A percentile compares a stretch with the other conserved stretches of the same genome.
Conservation (phyloP, 2,797 vertebrate species). For the Paedocypris micromegethes region DNA sequence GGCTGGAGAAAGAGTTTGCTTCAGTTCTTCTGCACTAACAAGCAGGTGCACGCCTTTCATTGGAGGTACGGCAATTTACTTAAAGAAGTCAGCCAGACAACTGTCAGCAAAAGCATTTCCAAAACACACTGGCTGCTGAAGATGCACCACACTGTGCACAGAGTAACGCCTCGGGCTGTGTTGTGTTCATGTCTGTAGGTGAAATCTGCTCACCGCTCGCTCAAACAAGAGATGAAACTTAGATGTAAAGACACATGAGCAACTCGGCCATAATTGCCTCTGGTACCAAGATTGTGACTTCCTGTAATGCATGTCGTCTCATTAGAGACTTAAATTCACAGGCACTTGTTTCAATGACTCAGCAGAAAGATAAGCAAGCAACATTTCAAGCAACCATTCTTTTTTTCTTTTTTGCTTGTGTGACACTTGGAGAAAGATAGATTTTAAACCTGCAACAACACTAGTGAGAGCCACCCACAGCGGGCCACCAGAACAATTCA, state of each 20-base stretch:
- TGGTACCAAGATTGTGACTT: neutral
- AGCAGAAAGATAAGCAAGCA: too few relatives aligned
- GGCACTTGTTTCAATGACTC: too few relatives aligned
- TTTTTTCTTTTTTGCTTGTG: too few relatives aligned
- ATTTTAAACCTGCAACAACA: too few relatives aligned
- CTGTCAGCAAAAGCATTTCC: slow-evolving; percentile 34
- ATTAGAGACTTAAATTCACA: too few relatives aligned
- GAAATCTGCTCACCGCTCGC: slow-evolving; percentile 18
- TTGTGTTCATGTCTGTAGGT: slow-evolving; percentile 24
- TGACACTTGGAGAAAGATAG: too few relatives aligned
- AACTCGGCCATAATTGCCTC: slow-evolving; percentile 16
- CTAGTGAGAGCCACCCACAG: too few relatives aligned
- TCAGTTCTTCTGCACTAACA: slow-evolving; percentile 31
- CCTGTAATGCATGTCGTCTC: neutral
- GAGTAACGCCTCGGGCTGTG: slow-evolving; percentile 20
- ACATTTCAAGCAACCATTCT: too few relatives aligned
- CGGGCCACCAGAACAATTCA: too few relatives aligned
- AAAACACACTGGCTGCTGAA: slow-evolving; percentile 18
- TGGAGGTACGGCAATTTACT: slow-evolving; percentile 22
- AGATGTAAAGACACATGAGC: slow-evolving; percentile 15
- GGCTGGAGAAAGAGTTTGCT: neutral
- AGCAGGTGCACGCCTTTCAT: slow-evolving; percentile 26
- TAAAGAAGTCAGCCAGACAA: slow-evolving; percentile 23
- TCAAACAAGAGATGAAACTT: slow-evolving; percentile 4
- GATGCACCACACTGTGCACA: slow-evolving; percentile 18